phyloP scores from a whole-genome alignment of 2,797 vertebrate species.

The Pipistrellus nathusii region DNA sequence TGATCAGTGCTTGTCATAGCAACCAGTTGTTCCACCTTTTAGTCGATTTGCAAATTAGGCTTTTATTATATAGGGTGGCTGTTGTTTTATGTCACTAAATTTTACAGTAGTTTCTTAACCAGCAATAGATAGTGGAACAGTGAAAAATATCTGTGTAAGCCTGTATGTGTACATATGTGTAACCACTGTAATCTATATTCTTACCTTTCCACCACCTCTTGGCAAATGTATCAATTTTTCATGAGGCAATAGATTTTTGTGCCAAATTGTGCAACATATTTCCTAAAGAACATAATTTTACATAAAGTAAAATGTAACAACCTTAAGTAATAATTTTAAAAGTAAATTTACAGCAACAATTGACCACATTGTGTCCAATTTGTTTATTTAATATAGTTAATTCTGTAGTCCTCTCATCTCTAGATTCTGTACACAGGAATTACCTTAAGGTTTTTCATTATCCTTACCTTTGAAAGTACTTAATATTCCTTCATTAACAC shows the following conservation, averaged over 20 bases:
- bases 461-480: background rate
- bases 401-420: background rate
- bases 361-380: background rate
- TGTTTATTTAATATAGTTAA: constrained; percentile 13
- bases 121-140: background rate
- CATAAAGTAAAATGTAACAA: background rate
- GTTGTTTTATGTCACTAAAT: too few species aligned
- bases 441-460: background rate
- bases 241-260: background rate
- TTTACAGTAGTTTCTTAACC: too few species aligned
- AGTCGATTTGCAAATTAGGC: too few species aligned
- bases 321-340: constrained; percentile 11
- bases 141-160: background rate
- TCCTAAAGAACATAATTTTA: constrained; percentile 54
- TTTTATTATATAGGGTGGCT: too few species aligned
- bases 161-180: background rate
- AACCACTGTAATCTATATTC: background rate
- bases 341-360: background rate
- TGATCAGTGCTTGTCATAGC: too few species aligned
- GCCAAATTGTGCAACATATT: background rate
- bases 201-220: constrained; percentile 43
- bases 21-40: too few species aligned
- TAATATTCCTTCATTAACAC: background rate
- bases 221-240: background rate
- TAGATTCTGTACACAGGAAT: background rate